Conservation (phyloP, 92 coral and sea anemone species). For the Paragorgia papillata region DNA sequence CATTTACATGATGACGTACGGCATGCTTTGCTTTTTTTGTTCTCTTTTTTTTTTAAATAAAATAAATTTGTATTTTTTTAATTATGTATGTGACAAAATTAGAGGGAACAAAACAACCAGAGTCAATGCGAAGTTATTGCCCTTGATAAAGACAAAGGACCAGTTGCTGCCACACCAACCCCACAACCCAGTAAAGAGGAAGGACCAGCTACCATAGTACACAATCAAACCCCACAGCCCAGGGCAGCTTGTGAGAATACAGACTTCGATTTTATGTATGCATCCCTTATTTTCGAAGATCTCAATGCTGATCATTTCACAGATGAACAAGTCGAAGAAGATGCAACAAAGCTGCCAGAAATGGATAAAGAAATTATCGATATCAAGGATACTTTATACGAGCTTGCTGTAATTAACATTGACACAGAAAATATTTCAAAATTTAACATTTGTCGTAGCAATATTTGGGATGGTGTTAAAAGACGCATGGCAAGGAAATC, state of each 20-base stretch:
- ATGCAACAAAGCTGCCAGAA: too few species aligned
- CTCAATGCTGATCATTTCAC: slow-evolving; percentile 4
- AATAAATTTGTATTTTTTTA: too few species aligned
- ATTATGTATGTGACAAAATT: not conserved
- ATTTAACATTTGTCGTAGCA: slow-evolving; percentile 67
- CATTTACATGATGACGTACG: too few species aligned
- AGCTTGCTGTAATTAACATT: slow-evolving; percentile 59
- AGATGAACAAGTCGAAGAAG: too few species aligned
- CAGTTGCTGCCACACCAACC: not conserved
- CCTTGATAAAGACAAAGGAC: not conserved
- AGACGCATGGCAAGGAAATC: slow-evolving; percentile 62
- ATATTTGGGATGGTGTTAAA: slow-evolving; percentile 74
- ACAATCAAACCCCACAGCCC: slow-evolving; percentile 15
- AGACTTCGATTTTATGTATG: slow-evolving; percentile 38
- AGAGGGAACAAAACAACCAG: not conserved
- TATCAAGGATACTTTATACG: slow-evolving; percentile 38
- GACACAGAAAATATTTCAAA: slow-evolving; percentile 48
- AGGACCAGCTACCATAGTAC: not conserved
- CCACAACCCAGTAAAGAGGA: not conserved
- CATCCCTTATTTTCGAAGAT: slow-evolving; percentile 18
- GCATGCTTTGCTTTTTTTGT: too few species aligned
- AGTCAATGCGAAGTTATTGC: not conserved
- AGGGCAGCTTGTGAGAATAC: slow-evolving; percentile 15
- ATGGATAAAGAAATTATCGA: slow-evolving; percentile 20
- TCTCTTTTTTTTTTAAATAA: too few species aligned